phyloP scores from a whole-genome alignment of 2,888 invertebrate species.

The Apodemia mormo region DNA sequence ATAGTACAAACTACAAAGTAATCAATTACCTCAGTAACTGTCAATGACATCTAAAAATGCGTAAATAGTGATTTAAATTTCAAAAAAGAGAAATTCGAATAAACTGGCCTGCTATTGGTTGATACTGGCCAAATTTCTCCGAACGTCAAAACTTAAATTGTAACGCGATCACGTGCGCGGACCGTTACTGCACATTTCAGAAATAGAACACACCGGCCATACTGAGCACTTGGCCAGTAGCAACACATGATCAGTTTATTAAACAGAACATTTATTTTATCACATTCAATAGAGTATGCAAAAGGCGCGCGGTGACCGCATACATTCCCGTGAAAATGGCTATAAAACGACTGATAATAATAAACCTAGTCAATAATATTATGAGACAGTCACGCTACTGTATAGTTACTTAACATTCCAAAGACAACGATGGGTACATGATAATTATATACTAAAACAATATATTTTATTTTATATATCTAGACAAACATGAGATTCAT shows the following conservation, averaged over 20 bases:
- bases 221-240: constrained; percentile 69
- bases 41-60: constrained; percentile 41
- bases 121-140: constrained; percentile 70
- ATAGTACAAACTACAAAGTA: neutral
- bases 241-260: constrained; percentile 71
- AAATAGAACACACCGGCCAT: constrained; percentile 79
- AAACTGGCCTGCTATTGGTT: constrained; percentile 49
- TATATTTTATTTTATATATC: neutral
- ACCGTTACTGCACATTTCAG: constrained; percentile 81
- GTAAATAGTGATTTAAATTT: constrained; percentile 55
- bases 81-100: constrained; percentile 65
- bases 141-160: constrained; percentile 74
- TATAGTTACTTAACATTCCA: constrained; percentile 25
- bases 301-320: constrained; percentile 51
- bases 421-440: neutral
- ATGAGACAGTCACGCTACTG: constrained; percentile 22
- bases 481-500: no score
- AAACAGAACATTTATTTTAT: constrained; percentile 76
- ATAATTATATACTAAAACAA: neutral
- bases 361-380: constrained; percentile 39
- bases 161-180: constrained; percentile 72
- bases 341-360: constrained; percentile 43
- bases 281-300: constrained; percentile 71
- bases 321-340: constrained; percentile 52
- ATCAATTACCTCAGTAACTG: constrained; percentile 21